These are phyloP conservation scores for Fukomys damarensis DNA, from an alignment of 2,113 vertebrate genomes.

Conservation along the genomic window DNA sequence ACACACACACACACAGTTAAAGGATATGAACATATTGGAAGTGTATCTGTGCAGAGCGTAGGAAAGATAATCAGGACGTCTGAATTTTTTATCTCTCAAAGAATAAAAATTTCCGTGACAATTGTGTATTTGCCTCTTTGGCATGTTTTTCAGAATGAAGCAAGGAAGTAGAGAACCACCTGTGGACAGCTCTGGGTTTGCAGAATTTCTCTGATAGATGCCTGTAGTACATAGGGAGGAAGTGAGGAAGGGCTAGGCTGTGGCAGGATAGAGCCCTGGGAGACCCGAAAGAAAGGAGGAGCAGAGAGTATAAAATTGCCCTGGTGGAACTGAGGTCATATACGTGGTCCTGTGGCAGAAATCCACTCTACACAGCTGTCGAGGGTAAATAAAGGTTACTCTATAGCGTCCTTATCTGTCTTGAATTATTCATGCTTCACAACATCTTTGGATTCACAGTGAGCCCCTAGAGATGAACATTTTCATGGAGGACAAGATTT, in stretches of 20 bases:
- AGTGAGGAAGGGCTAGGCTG: not conserved
- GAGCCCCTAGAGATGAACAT: constrained; percentile 5
- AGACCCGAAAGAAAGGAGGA: not conserved
- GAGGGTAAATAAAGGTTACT: constrained; percentile 10
- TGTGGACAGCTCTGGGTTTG: not conserved
- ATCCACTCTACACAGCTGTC: not conserved
- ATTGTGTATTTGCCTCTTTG: not conserved
- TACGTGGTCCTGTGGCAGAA: not conserved
- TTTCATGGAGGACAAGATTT: constrained; percentile 46
- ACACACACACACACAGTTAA: not conserved
- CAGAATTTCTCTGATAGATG: not conserved
- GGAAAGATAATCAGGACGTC: not conserved
- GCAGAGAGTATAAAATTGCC: not conserved
- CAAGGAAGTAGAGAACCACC: not conserved
- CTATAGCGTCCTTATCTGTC: not conserved
- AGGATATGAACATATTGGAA: not conserved
- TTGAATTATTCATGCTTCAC: constrained; percentile 47
- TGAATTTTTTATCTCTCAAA: not conserved
- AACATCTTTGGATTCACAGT: not conserved
- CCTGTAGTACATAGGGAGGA: not conserved
- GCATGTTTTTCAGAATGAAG: not conserved
- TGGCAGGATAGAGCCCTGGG: fast-evolving
- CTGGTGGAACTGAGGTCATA: not conserved
- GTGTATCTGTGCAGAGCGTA: not conserved
- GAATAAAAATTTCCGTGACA: not conserved